Percentiles rank a stretch among this genome's conserved stretches.
Evolutionary conservation across 2,888 invertebrate species (phyloP).

Genomic region (Carcina quercana): DNA sequence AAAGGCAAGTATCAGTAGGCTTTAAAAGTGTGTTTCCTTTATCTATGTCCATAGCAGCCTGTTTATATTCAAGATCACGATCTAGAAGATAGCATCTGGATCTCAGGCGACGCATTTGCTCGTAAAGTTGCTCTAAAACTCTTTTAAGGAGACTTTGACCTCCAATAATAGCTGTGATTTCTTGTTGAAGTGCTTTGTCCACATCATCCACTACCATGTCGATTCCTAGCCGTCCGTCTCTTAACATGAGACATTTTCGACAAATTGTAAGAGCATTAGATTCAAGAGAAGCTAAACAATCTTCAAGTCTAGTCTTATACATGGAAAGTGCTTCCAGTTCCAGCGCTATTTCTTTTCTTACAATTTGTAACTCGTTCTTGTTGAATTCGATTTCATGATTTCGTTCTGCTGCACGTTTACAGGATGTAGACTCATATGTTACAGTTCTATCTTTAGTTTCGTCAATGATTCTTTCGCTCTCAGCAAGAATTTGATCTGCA

Average conservation of each 20-base stretch:
- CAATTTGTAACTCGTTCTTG: conserved; percentile 82
- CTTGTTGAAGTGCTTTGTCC: conserved; percentile 85
- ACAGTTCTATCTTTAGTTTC: conserved; percentile 81
- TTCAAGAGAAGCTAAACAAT: conserved; percentile 82
- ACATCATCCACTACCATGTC: conserved; percentile 89
- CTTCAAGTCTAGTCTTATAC: conserved; percentile 84
- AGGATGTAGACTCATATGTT: conserved; percentile 84
- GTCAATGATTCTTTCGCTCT: conserved; percentile 77
- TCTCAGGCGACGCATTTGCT: conserved; percentile 88
- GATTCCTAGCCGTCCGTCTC: conserved; percentile 85
- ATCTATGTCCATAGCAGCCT: conserved; percentile 85
- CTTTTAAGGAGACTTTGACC: conserved; percentile 79
- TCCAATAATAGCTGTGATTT: conserved; percentile 84
- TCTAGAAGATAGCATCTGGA: conserved; percentile 88
- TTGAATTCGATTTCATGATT: conserved; percentile 88
- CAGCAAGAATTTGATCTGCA: conserved; percentile 83
- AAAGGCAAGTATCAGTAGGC: conserved; percentile 80
- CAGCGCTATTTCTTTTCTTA: conserved; percentile 82
- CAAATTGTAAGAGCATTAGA: conserved; percentile 79
- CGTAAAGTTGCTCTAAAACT: conserved; percentile 84
- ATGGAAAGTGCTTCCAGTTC: conserved; percentile 86
- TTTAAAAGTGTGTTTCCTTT: conserved; percentile 79
- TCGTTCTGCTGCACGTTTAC: conserved; percentile 85
- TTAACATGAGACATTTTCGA: conserved; percentile 83
- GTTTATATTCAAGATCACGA: conserved; percentile 88